A percentile compares a stretch with the other conserved stretches of the same genome.
phyloP scores from a whole-genome alignment of 2,113 vertebrate genomes.

The Micromys minutus region DNA sequence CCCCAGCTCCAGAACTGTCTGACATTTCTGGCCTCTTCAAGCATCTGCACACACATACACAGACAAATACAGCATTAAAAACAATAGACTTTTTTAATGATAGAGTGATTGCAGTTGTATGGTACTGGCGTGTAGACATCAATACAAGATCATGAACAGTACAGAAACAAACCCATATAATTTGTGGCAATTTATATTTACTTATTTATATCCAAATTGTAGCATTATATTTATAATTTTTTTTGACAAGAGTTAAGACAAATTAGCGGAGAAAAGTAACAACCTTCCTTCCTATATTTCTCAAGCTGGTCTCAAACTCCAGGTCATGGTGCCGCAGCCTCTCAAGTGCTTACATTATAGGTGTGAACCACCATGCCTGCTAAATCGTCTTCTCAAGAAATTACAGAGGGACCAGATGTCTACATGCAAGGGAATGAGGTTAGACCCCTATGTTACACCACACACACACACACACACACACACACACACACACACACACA shows the following conservation, averaged over 20 bases:
- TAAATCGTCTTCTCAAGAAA: conserved; percentile 30
- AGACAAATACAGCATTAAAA: background rate
- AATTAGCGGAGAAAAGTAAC: conserved; percentile 2
- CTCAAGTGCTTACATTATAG: background rate
- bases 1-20: background rate
- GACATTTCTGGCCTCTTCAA: background rate
- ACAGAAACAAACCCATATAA: conserved; percentile 43
- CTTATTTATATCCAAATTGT: background rate
- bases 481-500: too few relatives aligned
- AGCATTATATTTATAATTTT: background rate
- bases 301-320: background rate
- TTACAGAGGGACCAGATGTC: background rate
- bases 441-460: background rate
- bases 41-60: background rate
- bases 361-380: background rate
- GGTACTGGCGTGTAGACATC: background rate
- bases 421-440: background rate
- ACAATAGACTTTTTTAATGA: background rate
- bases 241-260: conserved; percentile 31
- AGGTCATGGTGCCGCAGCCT: too few relatives aligned
- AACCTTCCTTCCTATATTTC: background rate
- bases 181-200: background rate
- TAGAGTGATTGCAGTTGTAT: background rate
- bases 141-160: conserved; percentile 39
- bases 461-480: conserved; percentile 38